These are phyloP conservation scores for Euborellia annulipes DNA, from an alignment of 1,140 invertebrate genomes.

Conservation along the genomic window DNA sequence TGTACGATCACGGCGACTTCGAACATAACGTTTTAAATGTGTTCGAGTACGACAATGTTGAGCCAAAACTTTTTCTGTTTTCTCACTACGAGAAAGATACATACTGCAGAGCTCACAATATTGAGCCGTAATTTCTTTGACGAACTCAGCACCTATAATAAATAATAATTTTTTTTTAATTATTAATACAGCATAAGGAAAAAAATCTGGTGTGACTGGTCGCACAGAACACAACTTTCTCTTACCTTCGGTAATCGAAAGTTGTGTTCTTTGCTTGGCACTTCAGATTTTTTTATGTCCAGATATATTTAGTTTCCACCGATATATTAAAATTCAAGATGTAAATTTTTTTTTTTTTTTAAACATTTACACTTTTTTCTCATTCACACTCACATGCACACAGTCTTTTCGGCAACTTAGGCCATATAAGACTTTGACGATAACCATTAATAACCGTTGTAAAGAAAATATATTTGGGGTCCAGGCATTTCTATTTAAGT, in stretches of 20 bases:
- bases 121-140: conserved; percentile 52
- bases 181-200: too few species aligned
- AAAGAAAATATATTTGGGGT: too few species aligned
- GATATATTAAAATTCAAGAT: background rate
- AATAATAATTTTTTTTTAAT: background rate
- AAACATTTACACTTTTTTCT: too few species aligned
- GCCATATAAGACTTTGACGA: too few species aligned
- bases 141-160: conserved; percentile 46
- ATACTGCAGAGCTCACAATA: conserved; percentile 56
- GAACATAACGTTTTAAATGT: conserved; percentile 53
- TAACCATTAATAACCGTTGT: too few species aligned
- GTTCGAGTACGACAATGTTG: conserved; percentile 51
- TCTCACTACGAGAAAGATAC: conserved; percentile 45
- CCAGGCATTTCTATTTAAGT: too few species aligned
- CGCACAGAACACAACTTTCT: background rate
- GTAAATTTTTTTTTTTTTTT: too few species aligned
- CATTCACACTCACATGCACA: too few species aligned
- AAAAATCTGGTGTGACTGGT: too few species aligned
- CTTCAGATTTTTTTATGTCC: too few species aligned
- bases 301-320: too few species aligned
- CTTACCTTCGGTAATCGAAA: background rate
- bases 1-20: conserved; percentile 53
- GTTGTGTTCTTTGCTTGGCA: background rate
- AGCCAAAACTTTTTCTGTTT: conserved; percentile 41
- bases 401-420: too few species aligned